Percentiles rank a stretch among this genome's conserved stretches.
Conservation (phyloP, 2,113 vertebrate species). For the Papio anubis region DNA sequence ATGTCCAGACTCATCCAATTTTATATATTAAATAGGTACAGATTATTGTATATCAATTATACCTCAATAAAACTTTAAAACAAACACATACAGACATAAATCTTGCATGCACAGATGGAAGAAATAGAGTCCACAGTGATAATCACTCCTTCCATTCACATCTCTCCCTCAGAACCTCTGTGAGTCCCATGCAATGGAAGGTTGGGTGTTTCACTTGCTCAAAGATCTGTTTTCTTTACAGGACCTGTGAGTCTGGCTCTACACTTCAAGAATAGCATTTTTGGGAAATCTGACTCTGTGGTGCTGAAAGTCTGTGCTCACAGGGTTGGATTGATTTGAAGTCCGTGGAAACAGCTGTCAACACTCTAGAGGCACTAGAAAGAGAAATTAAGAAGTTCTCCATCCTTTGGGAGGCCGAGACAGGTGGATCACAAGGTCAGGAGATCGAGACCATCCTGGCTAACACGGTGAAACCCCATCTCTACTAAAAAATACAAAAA, state of each 20-base stretch:
- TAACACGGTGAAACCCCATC: too few relatives aligned
- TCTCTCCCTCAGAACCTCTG: not conserved
- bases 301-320: not conserved
- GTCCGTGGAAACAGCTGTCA: not conserved
- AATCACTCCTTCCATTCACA: not conserved
- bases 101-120: not conserved
- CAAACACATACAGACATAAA: not conserved
- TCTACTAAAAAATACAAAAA: too few relatives aligned
- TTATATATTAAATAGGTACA: not conserved
- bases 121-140: not conserved
- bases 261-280: not conserved
- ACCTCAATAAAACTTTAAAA: not conserved
- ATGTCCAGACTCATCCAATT: not conserved
- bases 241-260: not conserved
- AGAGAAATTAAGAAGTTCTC: not conserved
- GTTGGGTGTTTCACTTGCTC: not conserved
- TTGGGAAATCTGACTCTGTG: not conserved
- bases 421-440: too few relatives aligned
- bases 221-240: not conserved
- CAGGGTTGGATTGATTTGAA: not conserved
- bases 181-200: not conserved
- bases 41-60: not conserved
- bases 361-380: not conserved
- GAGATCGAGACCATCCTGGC: too few relatives aligned
- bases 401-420: not conserved